phyloP scores from a whole-genome alignment of 2,113 vertebrate species.

The Brevimyrus niger region DNA sequence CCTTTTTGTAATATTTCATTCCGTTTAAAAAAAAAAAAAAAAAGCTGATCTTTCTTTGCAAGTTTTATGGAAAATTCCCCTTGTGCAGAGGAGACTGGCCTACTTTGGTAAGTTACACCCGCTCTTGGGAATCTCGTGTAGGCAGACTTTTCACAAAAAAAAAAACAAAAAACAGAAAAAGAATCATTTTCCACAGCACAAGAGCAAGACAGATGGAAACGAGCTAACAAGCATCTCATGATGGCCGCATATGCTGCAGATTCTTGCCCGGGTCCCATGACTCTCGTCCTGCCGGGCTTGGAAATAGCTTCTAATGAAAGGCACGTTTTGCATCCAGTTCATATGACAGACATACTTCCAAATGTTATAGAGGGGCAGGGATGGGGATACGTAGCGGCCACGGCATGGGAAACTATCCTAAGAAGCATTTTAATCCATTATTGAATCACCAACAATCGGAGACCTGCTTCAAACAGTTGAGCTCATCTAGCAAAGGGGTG shows the following conservation, averaged over 20 bases:
- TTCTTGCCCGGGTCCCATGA: conserved; percentile 46
- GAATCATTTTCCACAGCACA: neutral
- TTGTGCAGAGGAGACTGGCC: neutral
- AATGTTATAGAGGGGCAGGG: conserved; percentile 43
- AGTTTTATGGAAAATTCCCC: neutral
- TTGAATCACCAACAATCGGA: conserved; percentile 32
- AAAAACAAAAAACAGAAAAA: neutral
- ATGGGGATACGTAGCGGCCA: conserved; percentile 12
- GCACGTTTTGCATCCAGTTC: conserved; percentile 50
- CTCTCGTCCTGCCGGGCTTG: conserved; percentile 37
- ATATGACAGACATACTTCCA: conserved; percentile 50
- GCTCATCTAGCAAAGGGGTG: neutral
- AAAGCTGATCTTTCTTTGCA: neutral
- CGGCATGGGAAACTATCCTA: neutral
- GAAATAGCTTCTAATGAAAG: conserved; percentile 44
- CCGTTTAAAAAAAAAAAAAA: neutral
- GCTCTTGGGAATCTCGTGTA: neutral
- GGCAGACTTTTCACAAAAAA: neutral
- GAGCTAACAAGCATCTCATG: conserved; percentile 14
- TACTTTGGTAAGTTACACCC: neutral
- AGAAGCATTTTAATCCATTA: conserved; percentile 24
- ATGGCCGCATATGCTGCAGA: conserved; percentile 19
- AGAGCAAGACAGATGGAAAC: neutral
- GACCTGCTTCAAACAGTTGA: neutral
- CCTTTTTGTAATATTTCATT: neutral